A percentile compares a stretch with the other conserved stretches of the same genome.
These are phyloP conservation scores for Psephotus haematonotus DNA, from an alignment of 2,113 vertebrate genomes.

Conservation along the genomic window DNA sequence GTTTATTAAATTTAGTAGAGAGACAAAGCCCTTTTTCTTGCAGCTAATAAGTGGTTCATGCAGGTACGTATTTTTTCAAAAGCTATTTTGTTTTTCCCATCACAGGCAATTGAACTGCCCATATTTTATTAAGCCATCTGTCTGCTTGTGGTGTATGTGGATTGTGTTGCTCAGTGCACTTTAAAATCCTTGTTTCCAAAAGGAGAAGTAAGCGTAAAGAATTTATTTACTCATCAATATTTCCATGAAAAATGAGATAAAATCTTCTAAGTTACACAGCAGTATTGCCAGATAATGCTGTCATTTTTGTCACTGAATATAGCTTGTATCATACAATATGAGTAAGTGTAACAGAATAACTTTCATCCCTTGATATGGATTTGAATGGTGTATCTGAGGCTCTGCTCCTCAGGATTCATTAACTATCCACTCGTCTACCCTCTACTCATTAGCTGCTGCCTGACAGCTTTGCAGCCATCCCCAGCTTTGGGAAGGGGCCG, in stretches of 20 bases:
- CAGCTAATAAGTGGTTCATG: neutral
- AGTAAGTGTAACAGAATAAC: neutral
- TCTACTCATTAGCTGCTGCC: neutral
- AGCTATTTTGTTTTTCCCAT: neutral
- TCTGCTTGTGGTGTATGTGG: neutral
- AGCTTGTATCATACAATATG: neutral
- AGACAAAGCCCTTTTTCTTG: neutral
- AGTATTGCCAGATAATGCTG: neutral
- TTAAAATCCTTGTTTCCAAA: conserved; percentile 5
- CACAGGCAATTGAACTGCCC: neutral
- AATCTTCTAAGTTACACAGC: neutral
- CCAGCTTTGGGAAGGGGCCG: neutral
- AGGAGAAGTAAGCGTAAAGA: neutral
- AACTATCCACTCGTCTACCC: neutral
- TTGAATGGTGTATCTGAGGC: neutral
- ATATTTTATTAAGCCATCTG: neutral
- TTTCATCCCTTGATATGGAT: neutral
- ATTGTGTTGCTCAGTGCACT: neutral
- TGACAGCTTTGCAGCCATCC: neutral
- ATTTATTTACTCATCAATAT: conserved; percentile 17
- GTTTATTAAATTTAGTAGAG: neutral
- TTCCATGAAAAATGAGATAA: neutral
- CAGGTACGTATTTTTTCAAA: neutral
- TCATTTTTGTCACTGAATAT: neutral
- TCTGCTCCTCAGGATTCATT: neutral